Conservation (phyloP, 2,888 invertebrate genomes). For the Ptilodon capucinus region DNA sequence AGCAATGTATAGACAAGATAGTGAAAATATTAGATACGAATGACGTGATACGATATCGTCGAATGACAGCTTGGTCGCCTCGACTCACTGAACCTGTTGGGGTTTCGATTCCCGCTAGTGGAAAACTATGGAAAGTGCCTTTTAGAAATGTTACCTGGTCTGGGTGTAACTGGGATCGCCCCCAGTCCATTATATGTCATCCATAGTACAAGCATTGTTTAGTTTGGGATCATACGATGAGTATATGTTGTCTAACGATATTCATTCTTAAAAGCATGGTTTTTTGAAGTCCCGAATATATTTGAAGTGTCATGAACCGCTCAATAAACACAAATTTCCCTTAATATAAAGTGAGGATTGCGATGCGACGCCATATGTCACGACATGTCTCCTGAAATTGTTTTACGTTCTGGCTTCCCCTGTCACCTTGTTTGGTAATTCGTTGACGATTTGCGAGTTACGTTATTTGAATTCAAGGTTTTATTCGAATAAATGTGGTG, state of each 20-base stretch:
- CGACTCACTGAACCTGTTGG: no score
- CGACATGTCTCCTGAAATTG: conserved; percentile 31
- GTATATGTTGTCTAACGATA: no score
- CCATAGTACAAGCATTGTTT: no score
- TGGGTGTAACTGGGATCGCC: no score
- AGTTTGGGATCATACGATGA: neutral
- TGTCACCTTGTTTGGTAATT: conserved; percentile 4
- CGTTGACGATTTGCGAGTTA: neutral
- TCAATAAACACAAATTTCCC: conserved; percentile 22
- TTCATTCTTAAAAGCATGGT: neutral
- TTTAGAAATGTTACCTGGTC: no score
- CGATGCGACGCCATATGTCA: conserved; percentile 15
- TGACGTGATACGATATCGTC: no score
- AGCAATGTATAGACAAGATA: no score
- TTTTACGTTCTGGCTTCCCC: conserved; percentile 22
- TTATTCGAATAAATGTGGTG: neutral
- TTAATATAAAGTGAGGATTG: conserved; percentile 14
- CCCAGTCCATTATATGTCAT: no score
- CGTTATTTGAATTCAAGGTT: neutral
- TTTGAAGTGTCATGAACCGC: neutral
- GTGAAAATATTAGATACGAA: no score
- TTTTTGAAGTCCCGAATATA: neutral
- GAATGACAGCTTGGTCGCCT: no score
- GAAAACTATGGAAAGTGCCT: no score
- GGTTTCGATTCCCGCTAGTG: no score